Conservation (phyloP, 2,797 vertebrate species). For the Amphiprion clarkii region DNA sequence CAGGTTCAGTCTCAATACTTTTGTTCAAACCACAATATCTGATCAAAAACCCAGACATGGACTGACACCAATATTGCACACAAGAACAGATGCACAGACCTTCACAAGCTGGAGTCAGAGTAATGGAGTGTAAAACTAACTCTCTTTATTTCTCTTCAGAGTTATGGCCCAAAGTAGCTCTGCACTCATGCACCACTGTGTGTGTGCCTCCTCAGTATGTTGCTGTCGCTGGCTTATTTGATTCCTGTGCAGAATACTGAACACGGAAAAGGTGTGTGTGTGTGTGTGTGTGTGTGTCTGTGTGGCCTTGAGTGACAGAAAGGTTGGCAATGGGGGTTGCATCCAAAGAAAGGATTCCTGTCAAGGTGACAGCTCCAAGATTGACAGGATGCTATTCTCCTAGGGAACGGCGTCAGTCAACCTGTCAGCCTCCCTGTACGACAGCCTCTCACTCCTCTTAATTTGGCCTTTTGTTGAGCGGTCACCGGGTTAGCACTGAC, state of each 20-base stretch:
- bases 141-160: conserved; percentile 53
- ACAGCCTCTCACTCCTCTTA: conserved; percentile 82
- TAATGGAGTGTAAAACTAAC: conserved; percentile 68
- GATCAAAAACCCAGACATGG: conserved; percentile 15
- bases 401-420: conserved; percentile 76
- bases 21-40: neutral
- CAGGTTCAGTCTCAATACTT: conserved; percentile 8
- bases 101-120: conserved; percentile 28
- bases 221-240: conserved; percentile 46
- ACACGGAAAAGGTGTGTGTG: conserved; percentile 54
- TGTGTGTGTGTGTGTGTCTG: conserved; percentile 45
- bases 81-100: conserved; percentile 39
- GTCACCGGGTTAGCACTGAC: conserved; percentile 76
- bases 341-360: conserved; percentile 82
- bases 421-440: conserved; percentile 79
- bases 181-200: conserved; percentile 27
- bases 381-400: conserved; percentile 83
- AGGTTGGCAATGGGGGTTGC: conserved; percentile 77
- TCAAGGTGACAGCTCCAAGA: conserved; percentile 82
- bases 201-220: conserved; percentile 43
- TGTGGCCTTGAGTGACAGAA: conserved; percentile 80
- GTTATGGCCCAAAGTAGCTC: conserved; percentile 54
- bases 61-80: conserved; percentile 8
- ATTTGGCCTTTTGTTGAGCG: conserved; percentile 86
- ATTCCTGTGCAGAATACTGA: conserved; percentile 55